Conservation (phyloP, 2,113 vertebrate genomes). For the Nymphicus hollandicus region DNA sequence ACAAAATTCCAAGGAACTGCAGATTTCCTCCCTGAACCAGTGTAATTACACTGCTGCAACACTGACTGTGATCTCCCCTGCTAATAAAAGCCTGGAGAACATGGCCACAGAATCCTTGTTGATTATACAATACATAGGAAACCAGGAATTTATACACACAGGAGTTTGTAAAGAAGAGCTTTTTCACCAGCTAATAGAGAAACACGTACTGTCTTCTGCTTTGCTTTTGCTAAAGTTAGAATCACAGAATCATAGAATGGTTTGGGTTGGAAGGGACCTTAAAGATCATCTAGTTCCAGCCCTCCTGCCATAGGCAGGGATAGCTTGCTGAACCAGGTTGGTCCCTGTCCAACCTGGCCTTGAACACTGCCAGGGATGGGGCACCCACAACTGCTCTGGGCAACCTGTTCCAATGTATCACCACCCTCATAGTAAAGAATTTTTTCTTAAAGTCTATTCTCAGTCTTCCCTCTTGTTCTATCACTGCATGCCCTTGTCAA, state of each 20-base stretch:
- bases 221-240: not conserved
- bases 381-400: not conserved
- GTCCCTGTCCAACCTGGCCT: not conserved
- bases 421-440: not conserved
- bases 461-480: not conserved
- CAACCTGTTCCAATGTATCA: not conserved
- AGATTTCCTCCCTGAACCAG: not conserved
- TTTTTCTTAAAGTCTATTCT: not conserved
- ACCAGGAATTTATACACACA: not conserved
- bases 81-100: not conserved
- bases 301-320: not conserved
- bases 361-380: not conserved
- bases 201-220: not conserved
- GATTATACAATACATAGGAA: not conserved
- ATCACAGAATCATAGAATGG: not conserved
- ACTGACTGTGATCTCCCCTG: not conserved
- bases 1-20: slow-evolving; percentile 6
- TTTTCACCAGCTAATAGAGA: not conserved
- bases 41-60: not conserved
- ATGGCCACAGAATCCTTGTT: not conserved
- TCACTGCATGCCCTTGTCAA: not conserved
- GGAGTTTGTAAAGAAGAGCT: not conserved
- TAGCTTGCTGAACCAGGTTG: not conserved
- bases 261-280: not conserved
- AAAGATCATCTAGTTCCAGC: not conserved